Conservation (phyloP, 2,888 invertebrate genomes). For the Abscondita cerata region DNA sequence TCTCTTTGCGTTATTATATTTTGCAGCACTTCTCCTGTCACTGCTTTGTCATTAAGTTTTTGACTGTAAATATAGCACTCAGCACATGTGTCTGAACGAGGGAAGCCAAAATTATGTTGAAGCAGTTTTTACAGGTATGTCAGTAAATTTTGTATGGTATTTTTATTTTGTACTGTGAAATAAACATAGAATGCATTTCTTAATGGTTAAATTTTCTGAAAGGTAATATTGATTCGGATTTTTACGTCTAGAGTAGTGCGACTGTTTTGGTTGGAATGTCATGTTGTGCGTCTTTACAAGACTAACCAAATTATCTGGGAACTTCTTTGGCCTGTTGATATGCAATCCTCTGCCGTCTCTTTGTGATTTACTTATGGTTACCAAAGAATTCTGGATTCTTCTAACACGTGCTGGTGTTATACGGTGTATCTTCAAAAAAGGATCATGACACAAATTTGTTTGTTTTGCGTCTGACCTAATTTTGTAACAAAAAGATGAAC, state of each 20-base stretch:
- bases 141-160: slow-evolving; percentile 16
- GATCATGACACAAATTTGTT: neutral
- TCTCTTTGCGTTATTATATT: too few species aligned
- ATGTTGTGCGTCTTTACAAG: neutral
- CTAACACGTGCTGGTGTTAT: neutral
- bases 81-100: slow-evolving; percentile 21
- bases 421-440: neutral
- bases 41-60: too few species aligned
- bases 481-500: too few species aligned
- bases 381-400: neutral
- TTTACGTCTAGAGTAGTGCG: too few species aligned
- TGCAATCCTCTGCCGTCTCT: neutral
- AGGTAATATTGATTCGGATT: neutral
- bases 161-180: slow-evolving; percentile 11
- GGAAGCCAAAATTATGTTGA: slow-evolving; percentile 22
- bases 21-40: too few species aligned
- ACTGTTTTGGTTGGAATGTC: too few species aligned
- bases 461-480: neutral
- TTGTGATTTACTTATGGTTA: too few species aligned
- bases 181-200: neutral
- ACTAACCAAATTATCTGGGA: neutral
- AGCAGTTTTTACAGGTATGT: neutral
- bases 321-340: neutral
- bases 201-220: neutral
- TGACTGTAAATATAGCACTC: too few species aligned